Evolutionary conservation across 1,140 invertebrate genomes (phyloP).

Genomic region (Nasonia longicornis): DNA sequence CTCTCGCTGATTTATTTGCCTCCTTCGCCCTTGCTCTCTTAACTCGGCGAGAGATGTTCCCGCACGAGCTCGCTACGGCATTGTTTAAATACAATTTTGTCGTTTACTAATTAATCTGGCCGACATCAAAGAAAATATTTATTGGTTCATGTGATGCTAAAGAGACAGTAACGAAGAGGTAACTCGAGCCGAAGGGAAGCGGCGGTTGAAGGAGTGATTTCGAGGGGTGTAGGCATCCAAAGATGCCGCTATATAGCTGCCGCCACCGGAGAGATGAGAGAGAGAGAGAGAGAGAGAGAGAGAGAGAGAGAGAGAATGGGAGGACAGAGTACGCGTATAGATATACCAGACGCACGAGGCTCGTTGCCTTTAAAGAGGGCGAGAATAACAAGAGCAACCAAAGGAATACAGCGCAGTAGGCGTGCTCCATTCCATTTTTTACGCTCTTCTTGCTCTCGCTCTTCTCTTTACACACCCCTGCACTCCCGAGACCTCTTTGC

Average conservation of each 20-base stretch:
- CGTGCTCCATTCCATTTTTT: constrained; percentile 45
- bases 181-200: constrained; percentile 61
- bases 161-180: constrained; percentile 70
- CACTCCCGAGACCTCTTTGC: constrained; percentile 35
- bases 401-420: constrained; percentile 23
- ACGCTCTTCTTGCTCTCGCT: constrained; percentile 26
- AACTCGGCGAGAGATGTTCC: not conserved
- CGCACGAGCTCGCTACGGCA: constrained; percentile 47
- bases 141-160: constrained; percentile 71
- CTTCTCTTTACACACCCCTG: constrained; percentile 15
- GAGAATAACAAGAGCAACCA: constrained; percentile 38
- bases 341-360: not conserved
- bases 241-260: constrained; percentile 7
- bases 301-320: too few relatives aligned
- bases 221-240: constrained; percentile 49
- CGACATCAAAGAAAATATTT: constrained; percentile 72
- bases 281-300: constrained; percentile 4
- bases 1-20: not conserved
- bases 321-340: not conserved
- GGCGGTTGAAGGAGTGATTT: constrained; percentile 61
- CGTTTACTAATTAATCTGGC: constrained; percentile 71
- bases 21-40: not conserved
- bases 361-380: constrained; percentile 16
- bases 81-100: constrained; percentile 73
- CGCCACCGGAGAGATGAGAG: not conserved